A percentile compares a stretch with the other conserved stretches of the same genome.
Evolutionary conservation across 2,797 vertebrate species (phyloP).

Genomic region (Zonotrichia albicollis): DNA sequence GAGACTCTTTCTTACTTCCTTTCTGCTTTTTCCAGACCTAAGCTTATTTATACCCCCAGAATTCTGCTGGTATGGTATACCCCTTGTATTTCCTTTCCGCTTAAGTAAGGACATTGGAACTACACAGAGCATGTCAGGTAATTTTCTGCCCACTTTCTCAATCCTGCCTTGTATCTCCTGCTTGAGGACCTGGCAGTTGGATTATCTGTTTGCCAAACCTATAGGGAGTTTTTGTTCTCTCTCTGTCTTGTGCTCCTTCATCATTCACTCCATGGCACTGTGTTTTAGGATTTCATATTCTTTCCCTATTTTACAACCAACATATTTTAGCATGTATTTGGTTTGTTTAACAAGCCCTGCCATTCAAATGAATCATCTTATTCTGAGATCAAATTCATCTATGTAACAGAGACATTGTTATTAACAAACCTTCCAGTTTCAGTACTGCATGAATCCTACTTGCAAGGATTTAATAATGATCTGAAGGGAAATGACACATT

Average conservation of each 20-base stretch:
- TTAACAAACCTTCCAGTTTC: not conserved
- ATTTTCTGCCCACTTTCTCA: not conserved
- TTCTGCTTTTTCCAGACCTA: not conserved
- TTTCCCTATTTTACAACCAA: not conserved
- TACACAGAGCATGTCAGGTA: not conserved
- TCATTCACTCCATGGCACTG: not conserved
- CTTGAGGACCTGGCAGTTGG: not conserved
- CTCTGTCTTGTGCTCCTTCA: not conserved
- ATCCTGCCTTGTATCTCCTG: not conserved
- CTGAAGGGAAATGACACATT: not conserved
- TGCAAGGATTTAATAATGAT: not conserved
- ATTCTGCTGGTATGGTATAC: not conserved
- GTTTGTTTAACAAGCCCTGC: not conserved
- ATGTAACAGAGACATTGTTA: not conserved
- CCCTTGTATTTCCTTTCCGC: not conserved
- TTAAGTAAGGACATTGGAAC: not conserved
- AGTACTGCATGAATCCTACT: not conserved
- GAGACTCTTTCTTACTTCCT: not conserved
- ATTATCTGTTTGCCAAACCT: fast-evolving
- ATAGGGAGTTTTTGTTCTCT: not conserved
- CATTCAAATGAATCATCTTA: not conserved
- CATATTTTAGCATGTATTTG: not conserved
- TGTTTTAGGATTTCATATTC: not conserved
- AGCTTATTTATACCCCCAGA: not conserved
- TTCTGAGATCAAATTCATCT: not conserved